Base-by-base conservation (phyloP, 2,113 vertebrate genomes). In the Megaleporinus macrocephalus region DNA sequence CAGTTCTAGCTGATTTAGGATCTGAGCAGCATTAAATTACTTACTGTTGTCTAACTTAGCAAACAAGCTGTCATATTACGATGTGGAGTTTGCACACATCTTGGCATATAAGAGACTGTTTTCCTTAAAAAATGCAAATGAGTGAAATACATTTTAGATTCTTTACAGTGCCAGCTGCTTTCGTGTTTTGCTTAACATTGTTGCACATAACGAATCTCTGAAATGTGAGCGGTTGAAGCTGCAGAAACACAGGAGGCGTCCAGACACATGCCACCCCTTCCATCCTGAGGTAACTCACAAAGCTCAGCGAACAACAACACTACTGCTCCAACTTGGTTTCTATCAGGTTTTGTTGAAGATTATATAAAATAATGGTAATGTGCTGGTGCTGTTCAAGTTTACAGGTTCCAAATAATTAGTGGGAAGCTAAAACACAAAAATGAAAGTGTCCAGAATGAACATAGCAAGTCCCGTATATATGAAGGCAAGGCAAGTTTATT, bases 201-300 rank as follows among this genome's bases (percentile, higher is more conserved):
- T 78, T 91, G 89, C 92, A 99, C 98, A 99, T 98, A 99, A 99
- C 74, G 97, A 98, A 95, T 99, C 98, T 81, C 94, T 99, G 16
- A 99, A 99, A 91, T 99, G 98, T 82, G 97, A 99, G 80, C 94
- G 97, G 65, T 86, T 99, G 87, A 99, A 97, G 93, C 95, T 96
- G 71, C 98, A 99, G 92, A 99, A 99, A 92, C 97, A 98, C 92
- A 94, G 98, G 90, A 92, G 97, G 83, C 96, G 97, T 22, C 98
- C 98, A 15, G 97, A 99, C 88, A 96, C 96, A 66, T 99, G 98
- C 89, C 98, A 99, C 78, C 96, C 97, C 83, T 99, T 97, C 87
- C 98, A 99, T 87, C 96, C 97, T 47, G 84, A 87, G 83, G 86
- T 87, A 81, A 16, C 24, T 66, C 10, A 14, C 26, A 36, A 15